Base-by-base conservation (phyloP, 2,888 invertebrate genomes). In the Cancer borealis region DNA sequence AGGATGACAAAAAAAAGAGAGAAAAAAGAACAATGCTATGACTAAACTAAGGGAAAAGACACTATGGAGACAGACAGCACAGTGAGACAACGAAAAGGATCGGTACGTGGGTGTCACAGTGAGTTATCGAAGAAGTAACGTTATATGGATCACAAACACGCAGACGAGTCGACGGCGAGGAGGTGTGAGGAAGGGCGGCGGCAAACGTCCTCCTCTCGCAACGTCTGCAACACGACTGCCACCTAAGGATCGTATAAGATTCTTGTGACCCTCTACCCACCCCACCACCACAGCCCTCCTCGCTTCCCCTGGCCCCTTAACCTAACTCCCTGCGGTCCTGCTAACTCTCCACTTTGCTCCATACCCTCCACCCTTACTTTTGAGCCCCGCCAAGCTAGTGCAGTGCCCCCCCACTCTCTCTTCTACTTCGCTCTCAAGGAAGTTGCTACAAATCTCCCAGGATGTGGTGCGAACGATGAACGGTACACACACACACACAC, bases 201-300 rank as follows among this genome's bases (percentile, higher is more conserved):
- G 39, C 30, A 3, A 8, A 84, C 84, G 84, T 84, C 84, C 84
- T 30, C 84, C 84, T 84, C 84, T 84, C 84, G 84, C 84, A 84
- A 84, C 84, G 30, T 84, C 84, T 84, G 84, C 84, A 84, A 84
- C 84, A 84, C 84, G 84, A 84, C 84, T 84, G 84, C 84, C 84
- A 39, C 84, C 84, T 84, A 39, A 84, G 84, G 39, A 30, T 84
- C 84, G 39, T 14, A 30, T 84, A 84, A 84, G 84, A 84, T 84
- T 84, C 84, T 84, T 84, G 39, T 84, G 84, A 84, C 84, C 84
- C 84, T 84, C 84, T 84, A 84, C 84, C 84, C 14, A 84, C 26
- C 84, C 84, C 39, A 1, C 39, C 39, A 3, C 84, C 84, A 5
- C 39, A 10, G 39, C n/a, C 84, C 84, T 30, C 84, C 84, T 84